A percentile compares a stretch with the other conserved stretches of the same genome.
Conservation (phyloP, 2,113 vertebrate genomes). For the Corydoras maculifer region DNA sequence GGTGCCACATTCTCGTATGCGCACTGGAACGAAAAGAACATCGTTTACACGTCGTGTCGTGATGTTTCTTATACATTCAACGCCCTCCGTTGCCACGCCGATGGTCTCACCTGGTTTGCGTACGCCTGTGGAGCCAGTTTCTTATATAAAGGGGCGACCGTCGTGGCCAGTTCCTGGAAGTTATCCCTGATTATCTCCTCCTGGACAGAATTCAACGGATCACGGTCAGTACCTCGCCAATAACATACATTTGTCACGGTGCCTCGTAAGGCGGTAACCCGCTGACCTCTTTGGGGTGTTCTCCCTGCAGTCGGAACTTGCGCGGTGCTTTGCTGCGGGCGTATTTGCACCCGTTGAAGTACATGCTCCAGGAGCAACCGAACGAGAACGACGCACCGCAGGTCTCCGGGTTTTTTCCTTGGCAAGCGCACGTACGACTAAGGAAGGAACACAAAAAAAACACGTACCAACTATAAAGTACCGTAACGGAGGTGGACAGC, state of each 20-base stretch:
- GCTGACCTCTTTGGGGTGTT: conserved; percentile 86
- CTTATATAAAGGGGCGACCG: conserved; percentile 89
- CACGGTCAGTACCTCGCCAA: too few species aligned
- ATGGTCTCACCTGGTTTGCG: conserved; percentile 81
- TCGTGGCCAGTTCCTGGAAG: conserved; percentile 88
- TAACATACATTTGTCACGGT: too few species aligned
- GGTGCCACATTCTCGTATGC: conserved; percentile 75
- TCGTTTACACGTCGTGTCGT: too few species aligned
- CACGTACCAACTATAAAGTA: background rate
- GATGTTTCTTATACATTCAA: too few species aligned
- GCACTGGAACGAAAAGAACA: conserved; percentile 63
- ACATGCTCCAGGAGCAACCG: conserved; percentile 99
- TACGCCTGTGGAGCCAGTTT: conserved; percentile 87
- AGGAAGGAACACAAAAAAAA: background rate
- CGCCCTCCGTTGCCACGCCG: too few species aligned
- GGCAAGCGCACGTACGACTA: conserved; percentile 97
- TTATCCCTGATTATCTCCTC: conserved; percentile 88
- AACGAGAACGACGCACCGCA: conserved; percentile 97
- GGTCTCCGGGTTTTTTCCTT: conserved; percentile 88
- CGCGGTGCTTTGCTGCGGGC: conserved; percentile 92
- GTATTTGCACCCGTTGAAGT: conserved; percentile 97
- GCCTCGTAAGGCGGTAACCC: background rate
- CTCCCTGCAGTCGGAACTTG: conserved; percentile 92
- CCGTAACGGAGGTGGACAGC: too few species aligned
- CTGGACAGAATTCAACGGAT: conserved; percentile 53